Evolutionary conservation across 2,113 vertebrate species (phyloP), one percentile per base, ranked within the genome.

Genomic region (Channa maculata): DNA sequence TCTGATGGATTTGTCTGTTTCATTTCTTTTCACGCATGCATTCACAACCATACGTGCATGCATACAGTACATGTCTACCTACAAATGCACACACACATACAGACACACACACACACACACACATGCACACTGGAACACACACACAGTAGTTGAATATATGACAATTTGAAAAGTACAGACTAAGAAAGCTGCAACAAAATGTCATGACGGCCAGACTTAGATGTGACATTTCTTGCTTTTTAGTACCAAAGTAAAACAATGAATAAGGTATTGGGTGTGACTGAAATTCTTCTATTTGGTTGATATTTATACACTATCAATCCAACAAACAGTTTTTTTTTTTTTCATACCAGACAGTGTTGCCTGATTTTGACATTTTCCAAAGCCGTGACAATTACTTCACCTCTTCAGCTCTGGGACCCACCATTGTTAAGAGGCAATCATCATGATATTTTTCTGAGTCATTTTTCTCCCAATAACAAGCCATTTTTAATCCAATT

Each of bases 401-500:
- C 58, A 61, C 41, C 75, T 57, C 72, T 57, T 75, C 74, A 83
- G 80, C 73, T 86, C 62, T 77, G 68, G 59, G 77, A 79, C 77
- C 83, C 89, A 87, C 80, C 77, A 60, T 76, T 86, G 86, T 83
- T 88, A 85, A 91, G 86, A 88, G 84, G 86, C 87, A 86, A 89
- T 90, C 88, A 91, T 93, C 87, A 90, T 89, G 85, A 84, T 86
- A 83, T 88, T 89, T 89, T 88, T 89, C 82, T 82, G 84, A 87
- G 77, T 86, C 87, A 90, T 92, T 89, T 91, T 91, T 91, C 86
- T 91, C 87, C 86, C 88, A 88, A 92, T 92, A 91, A 92, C 91
- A 91, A 91, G 86, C 89, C 85, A 91, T 92, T 91, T 92, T 93
- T 91, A 92, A 93, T 92, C 89, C 91, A 92, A 90, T 92, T 92